These are phyloP conservation scores for Ectemnius lituratus DNA, from an alignment of 2,888 invertebrate species.

Conservation along the genomic window DNA sequence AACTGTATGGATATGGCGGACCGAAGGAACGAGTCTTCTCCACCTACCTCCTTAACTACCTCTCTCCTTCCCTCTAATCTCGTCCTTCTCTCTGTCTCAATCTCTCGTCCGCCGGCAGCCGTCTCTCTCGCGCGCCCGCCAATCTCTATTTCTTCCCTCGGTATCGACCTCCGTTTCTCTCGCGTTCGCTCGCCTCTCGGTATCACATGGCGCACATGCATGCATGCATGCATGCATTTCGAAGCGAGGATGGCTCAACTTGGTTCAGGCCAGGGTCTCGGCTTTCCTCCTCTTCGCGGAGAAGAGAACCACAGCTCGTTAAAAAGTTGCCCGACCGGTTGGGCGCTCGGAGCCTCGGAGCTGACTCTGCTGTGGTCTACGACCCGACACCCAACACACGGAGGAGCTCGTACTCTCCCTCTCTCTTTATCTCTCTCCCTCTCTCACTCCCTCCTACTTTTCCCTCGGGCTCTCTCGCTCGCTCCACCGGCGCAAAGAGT, in stretches of 20 bases:
- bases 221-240: constrained; percentile 70
- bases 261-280: constrained; percentile 69
- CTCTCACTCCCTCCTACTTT: constrained; percentile 16
- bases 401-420: constrained; percentile 12
- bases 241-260: constrained; percentile 75
- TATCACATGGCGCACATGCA: constrained; percentile 71
- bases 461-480: constrained; percentile 19
- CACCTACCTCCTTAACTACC: constrained; percentile 41
- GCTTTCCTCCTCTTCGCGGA: constrained; percentile 65
- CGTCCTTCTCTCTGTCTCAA: background rate
- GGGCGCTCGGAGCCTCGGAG: constrained; percentile 69
- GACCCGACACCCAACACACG: constrained; percentile 73
- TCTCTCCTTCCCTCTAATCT: constrained; percentile 15
- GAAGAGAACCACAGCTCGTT: constrained; percentile 73
- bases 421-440: background rate
- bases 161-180: constrained; percentile 23
- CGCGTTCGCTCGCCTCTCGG: constrained; percentile 48
- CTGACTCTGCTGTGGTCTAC: constrained; percentile 75
- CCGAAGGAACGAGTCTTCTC: constrained; percentile 49
- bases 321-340: constrained; percentile 78
- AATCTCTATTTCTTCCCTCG: constrained; percentile 14
- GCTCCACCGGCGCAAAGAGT: constrained; percentile 20
- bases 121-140: constrained; percentile 23
- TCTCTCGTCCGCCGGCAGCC: no score
- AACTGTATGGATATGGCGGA: constrained; percentile 53